Evolutionary conservation across 2,113 vertebrate genomes (phyloP).

Genomic region (Euleptes europaea): DNA sequence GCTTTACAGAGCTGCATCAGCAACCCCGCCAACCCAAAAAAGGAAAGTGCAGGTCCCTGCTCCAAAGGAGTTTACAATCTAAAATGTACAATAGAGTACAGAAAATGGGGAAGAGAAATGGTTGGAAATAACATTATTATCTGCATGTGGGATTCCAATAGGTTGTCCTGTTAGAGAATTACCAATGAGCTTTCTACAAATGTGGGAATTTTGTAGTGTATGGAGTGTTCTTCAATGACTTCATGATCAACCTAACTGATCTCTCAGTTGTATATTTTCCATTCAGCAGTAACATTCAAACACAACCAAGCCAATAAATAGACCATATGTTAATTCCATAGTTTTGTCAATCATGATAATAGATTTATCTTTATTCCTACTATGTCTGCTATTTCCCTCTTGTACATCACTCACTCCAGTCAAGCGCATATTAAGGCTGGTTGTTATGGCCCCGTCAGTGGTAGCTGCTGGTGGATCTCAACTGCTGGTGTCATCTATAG

Average conservation of each 20-base stretch:
- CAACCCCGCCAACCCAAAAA: neutral
- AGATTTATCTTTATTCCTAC: slow-evolving; percentile 11
- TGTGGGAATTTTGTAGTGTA: neutral
- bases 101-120: too few relatives aligned
- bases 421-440: neutral
- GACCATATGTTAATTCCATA: slow-evolving; percentile 28
- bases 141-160: neutral
- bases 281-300: slow-evolving; percentile 25
- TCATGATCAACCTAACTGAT: neutral
- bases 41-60: neutral
- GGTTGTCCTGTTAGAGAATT: neutral
- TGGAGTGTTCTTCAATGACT: too few relatives aligned
- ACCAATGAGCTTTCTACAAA: neutral
- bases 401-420: neutral
- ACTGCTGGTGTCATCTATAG: neutral
- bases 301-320: slow-evolving; percentile 6
- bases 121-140: neutral
- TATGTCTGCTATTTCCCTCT: slow-evolving; percentile 20
- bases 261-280: slow-evolving; percentile 27
- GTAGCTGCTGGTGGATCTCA: neutral
- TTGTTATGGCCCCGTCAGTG: neutral
- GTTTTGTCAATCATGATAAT: slow-evolving; percentile 22
- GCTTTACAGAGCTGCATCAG: neutral
- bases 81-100: neutral
- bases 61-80: neutral